These are phyloP conservation scores for Brachionus manjavacas DNA, from an alignment of 1,140 invertebrate species.

Conservation along the genomic window DNA sequence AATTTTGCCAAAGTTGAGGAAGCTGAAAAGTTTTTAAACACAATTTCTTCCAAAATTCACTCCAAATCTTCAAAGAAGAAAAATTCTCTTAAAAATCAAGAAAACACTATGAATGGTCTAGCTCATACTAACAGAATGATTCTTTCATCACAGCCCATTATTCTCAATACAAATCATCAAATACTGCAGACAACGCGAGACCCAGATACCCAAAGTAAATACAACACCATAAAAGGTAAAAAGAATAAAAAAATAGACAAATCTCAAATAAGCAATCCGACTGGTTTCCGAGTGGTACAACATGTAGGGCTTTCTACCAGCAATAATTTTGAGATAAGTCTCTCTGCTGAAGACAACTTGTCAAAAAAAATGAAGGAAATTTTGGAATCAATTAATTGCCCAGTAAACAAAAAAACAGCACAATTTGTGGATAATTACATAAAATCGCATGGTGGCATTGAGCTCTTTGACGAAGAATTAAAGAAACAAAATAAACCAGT, in stretches of 20 bases:
- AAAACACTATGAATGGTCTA: neutral
- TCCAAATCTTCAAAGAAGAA: slow-evolving; percentile 1
- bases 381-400: neutral
- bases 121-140: neutral
- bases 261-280: slow-evolving; percentile 38
- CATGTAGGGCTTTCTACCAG: slow-evolving; percentile 19
- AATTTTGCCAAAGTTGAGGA: slow-evolving; percentile 34
- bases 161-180: neutral
- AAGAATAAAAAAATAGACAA: slow-evolving; percentile 42
- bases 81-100: neutral
- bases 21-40: slow-evolving; percentile 11
- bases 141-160: neutral
- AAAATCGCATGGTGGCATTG: slow-evolving; percentile 2
- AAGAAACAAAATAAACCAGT: neutral
- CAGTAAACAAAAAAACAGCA: slow-evolving; percentile 36
- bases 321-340: slow-evolving; percentile 35
- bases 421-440: slow-evolving; percentile 22
- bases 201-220: neutral
- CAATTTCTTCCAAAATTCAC: neutral
- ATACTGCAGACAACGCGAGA: neutral
- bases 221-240: neutral
- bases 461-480: slow-evolving; percentile 13
- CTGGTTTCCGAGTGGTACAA: neutral
- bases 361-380: slow-evolving; percentile 24
- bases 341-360: neutral